Base-by-base conservation (phyloP, 2,888 invertebrate genomes). In the Hirtodrosophila alboralis region DNA sequence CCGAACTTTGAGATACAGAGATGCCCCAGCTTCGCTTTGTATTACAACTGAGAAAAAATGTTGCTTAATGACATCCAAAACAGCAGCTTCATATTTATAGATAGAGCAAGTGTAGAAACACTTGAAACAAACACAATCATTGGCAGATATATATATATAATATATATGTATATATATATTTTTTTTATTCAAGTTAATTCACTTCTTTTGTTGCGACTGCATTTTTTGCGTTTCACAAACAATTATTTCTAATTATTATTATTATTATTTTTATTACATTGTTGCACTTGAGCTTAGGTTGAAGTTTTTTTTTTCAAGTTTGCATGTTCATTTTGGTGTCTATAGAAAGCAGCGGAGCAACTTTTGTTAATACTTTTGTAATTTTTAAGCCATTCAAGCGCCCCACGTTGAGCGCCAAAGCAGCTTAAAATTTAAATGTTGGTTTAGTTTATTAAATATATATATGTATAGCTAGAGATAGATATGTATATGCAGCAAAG, bases 41-140 rank as follows among this genome's bases (percentile, higher is more conserved):
- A 49, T 26, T 51, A 36, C 59, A 52, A 33, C 48, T 6, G 45
- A 59, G 57, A 51, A 62, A 58, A 63, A 58, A 63, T 63, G 36
- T 69, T 74, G 63, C 37, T 63, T 59, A 63, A 56, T 63, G 63
- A 52, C 69, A 70, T 43, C 44, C 45, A 31, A 60, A 66, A n/a
- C n/a, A n/a, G 66, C 34, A 69, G 67, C 66, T 51, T 5, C 43
- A 36, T 2, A 13, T 6, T 18, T 21, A 3, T 21, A 21, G 8
- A 23, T 10, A 23, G 34, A n/a, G 10, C 9, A 30, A 23, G 16
- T 9, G 31, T 14, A n/a, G 13, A 58, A 26, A 16, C 47, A 69
- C 72, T 75, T 76, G 76, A 63, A 67, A 68, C 60, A 67, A 63
- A 57, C 67, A 67, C 72, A 60, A 64, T 68, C 68, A 84, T 72